Conservation (phyloP, 2,888 invertebrate species). For the Aplocera efformata region DNA sequence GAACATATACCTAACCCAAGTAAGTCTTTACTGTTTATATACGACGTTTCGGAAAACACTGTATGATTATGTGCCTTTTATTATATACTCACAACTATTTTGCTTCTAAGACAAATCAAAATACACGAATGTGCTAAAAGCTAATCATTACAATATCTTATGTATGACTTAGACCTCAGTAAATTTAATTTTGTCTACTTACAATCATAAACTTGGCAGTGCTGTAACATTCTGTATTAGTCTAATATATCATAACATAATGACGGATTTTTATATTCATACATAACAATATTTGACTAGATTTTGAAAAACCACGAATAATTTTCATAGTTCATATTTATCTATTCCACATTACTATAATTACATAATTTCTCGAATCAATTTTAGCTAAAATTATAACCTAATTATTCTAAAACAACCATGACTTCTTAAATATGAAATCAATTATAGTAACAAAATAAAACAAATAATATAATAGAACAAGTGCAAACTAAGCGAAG, state of each 20-base stretch:
- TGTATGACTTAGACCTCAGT: conserved; percentile 39
- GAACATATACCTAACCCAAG: conserved; percentile 44
- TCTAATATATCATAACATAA: conserved; percentile 37
- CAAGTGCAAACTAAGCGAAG: no score
- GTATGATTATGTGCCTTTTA: neutral
- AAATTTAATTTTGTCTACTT: conserved; percentile 42
- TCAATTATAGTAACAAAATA: no score
- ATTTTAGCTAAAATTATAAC: conserved; percentile 11
- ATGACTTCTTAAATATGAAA: conserved; percentile 1
- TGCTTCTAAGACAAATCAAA: conserved; percentile 2
- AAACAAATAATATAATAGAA: no score
- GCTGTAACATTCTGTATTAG: conserved; percentile 60
- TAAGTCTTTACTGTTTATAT: conserved; percentile 23
- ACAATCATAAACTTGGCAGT: conserved; percentile 65
- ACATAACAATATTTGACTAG: conserved; percentile 9
- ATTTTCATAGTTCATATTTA: conserved; percentile 16
- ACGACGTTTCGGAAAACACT: conserved; percentile 12
- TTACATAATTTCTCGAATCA: conserved; percentile 7
- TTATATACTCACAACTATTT: neutral
- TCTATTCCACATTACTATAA: conserved; percentile 6
- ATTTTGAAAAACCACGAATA: conserved; percentile 9
- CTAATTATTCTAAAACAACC: conserved; percentile 25
- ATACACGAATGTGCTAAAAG: conserved; percentile 21
- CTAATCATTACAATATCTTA: conserved; percentile 34
- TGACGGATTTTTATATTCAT: conserved; percentile 29